These are phyloP conservation scores for Neomicropteryx cornuta DNA, from an alignment of 1,140 invertebrate species.

Conservation along the genomic window DNA sequence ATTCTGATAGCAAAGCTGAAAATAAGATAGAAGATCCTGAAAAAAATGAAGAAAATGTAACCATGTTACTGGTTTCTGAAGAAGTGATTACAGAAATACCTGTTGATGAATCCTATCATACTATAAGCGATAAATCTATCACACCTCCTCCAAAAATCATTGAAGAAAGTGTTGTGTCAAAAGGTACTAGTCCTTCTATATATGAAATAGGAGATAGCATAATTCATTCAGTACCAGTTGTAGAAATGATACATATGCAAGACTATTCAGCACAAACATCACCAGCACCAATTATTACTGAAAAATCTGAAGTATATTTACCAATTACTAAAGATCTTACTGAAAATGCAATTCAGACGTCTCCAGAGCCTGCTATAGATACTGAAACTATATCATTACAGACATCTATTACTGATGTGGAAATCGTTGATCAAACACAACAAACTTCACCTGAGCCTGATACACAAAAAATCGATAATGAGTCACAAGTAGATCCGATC, in stretches of 20 bases:
- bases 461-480: too few relatives aligned
- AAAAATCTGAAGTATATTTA: slow-evolving; percentile 27
- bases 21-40: slow-evolving; percentile 16
- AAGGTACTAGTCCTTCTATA: slow-evolving; percentile 30
- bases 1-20: slow-evolving; percentile 48
- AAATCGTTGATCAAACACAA: slow-evolving; percentile 28
- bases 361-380: slow-evolving; percentile 32
- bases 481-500: too few relatives aligned
- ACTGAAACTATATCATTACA: slow-evolving; percentile 25
- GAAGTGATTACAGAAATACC: slow-evolving; percentile 24
- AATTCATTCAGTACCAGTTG: slow-evolving; percentile 43
- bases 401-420: slow-evolving; percentile 20
- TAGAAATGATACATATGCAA: slow-evolving; percentile 41
- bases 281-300: slow-evolving; percentile 35
- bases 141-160: slow-evolving; percentile 47
- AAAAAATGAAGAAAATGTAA: slow-evolving; percentile 19
- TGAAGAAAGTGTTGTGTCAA: slow-evolving; percentile 44
- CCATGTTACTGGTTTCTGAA: slow-evolving; percentile 15
- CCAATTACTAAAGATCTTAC: slow-evolving; percentile 36
- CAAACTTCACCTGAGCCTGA: slow-evolving; percentile 40
- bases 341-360: slow-evolving; percentile 40
- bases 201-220: slow-evolving; percentile 34
- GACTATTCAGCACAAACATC: slow-evolving; percentile 49
- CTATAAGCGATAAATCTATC: slow-evolving; percentile 43
- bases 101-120: slow-evolving; percentile 41